Conservation (phyloP, 2,113 vertebrate species). For the Poecile atricapillus region DNA sequence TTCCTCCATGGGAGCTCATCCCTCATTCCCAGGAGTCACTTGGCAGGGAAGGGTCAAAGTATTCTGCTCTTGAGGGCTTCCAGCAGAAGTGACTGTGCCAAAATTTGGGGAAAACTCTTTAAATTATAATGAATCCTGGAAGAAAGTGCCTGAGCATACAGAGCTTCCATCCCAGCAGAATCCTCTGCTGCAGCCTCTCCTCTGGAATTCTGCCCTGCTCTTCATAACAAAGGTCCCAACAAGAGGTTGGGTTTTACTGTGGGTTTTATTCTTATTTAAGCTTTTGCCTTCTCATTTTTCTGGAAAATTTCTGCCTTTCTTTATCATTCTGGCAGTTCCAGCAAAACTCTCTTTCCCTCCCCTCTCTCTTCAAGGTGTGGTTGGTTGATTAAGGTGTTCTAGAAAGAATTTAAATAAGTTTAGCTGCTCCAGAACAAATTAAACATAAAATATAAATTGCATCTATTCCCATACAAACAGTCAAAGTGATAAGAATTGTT, state of each 20-base stretch:
- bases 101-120: neutral
- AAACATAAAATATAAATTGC: constrained; percentile 35
- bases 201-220: neutral
- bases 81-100: neutral
- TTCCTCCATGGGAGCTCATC: neutral
- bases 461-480: neutral
- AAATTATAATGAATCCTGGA: neutral
- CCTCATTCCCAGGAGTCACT: neutral
- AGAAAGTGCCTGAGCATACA: neutral
- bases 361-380: neutral
- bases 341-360: neutral
- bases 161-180: neutral
- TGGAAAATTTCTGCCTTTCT: neutral
- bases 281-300: neutral
- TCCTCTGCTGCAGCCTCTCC: neutral
- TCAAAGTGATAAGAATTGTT: constrained; percentile 44
- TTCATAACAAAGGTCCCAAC: neutral
- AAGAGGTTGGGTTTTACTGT: neutral
- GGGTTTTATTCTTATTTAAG: neutral
- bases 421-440: constrained; percentile 12
- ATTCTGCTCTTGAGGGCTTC: neutral
- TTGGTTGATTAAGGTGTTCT: neutral
- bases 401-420: constrained; percentile 23
- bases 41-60: neutral
- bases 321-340: constrained; percentile 4